A percentile compares a stretch with the other conserved stretches of the same genome.
Conservation (phyloP, 2,113 vertebrate genomes). For the Hemiscyllium ocellatum region DNA sequence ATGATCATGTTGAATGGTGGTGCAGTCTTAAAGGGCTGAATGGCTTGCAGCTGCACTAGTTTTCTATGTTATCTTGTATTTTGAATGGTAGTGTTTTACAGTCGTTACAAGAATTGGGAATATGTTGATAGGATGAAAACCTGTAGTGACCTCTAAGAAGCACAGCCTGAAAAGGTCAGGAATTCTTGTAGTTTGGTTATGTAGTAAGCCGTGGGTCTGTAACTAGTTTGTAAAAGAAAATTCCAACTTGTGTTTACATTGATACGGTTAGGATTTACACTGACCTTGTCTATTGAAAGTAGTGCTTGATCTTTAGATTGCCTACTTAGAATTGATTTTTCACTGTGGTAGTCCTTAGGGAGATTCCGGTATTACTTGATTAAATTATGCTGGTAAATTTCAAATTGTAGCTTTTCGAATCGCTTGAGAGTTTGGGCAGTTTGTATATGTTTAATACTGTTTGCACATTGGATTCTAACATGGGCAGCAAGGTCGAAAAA, state of each 20-base stretch:
- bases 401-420: neutral
- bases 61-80: neutral
- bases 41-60: too few species aligned
- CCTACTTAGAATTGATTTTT: neutral
- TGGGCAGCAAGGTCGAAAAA: neutral
- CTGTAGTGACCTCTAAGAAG: neutral
- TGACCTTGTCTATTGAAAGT: neutral
- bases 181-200: neutral
- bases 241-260: neutral
- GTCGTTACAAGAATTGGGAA: neutral
- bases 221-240: neutral
- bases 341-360: neutral
- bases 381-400: neutral
- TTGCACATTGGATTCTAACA: neutral
- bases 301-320: neutral
- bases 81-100: neutral
- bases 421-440: neutral
- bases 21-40: too few species aligned
- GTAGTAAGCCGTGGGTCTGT: neutral
- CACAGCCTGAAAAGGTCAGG: neutral
- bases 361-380: neutral
- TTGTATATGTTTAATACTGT: neutral
- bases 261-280: neutral
- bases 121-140: neutral
- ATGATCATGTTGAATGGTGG: too few species aligned